Conservation (phyloP, 2,888 invertebrate species). For the Metacarcinus magister region DNA sequence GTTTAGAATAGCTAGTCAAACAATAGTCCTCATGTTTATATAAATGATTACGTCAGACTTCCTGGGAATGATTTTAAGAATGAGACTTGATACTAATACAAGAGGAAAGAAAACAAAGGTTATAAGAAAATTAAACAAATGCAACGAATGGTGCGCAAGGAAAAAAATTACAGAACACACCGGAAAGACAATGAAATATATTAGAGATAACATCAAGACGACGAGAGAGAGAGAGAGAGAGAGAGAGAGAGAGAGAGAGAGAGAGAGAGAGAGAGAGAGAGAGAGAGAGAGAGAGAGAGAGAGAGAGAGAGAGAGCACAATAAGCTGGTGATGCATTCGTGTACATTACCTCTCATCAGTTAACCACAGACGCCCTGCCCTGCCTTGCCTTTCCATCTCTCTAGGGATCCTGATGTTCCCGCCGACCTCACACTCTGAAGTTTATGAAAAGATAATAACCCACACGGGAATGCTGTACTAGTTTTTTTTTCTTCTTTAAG, state of each 20-base stretch:
- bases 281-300: too few species aligned
- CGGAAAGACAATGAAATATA: neutral
- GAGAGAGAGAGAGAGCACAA: too few species aligned
- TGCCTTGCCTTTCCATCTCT: neutral
- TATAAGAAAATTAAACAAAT: neutral
- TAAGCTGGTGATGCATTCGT: too few species aligned
- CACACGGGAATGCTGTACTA: neutral
- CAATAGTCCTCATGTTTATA: too few species aligned
- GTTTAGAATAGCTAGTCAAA: too few species aligned
- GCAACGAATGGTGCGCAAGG: neutral
- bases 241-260: conserved; percentile 22
- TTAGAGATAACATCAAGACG: neutral
- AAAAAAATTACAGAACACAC: neutral
- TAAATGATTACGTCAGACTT: too few species aligned
- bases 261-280: conserved; percentile 10
- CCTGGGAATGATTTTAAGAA: too few species aligned
- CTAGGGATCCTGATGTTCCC: neutral
- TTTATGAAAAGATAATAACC: neutral
- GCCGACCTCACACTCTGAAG: neutral
- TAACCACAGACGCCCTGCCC: neutral
- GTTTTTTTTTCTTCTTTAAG: neutral
- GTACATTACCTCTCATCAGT: neutral
- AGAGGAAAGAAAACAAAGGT: neutral
- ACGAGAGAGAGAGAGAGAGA: neutral
- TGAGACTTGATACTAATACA: too few species aligned